These are phyloP conservation scores for Zaprionus taronus DNA, from an alignment of 1,140 invertebrate species.

Conservation along the genomic window DNA sequence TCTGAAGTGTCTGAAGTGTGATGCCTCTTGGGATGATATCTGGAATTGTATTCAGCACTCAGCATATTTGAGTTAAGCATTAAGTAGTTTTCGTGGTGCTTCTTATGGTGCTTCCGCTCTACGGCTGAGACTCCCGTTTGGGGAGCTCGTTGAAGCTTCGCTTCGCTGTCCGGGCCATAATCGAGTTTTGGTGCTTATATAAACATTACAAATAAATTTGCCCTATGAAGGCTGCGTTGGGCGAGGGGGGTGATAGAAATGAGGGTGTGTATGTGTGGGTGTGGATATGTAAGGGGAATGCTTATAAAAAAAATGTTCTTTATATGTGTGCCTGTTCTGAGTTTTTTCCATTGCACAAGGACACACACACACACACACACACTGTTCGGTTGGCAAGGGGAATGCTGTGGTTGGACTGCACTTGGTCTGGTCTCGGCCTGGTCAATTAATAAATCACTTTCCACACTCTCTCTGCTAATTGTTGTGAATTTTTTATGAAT, in stretches of 20 bases:
- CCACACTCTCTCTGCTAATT: conserved; percentile 24
- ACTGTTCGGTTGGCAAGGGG: background rate
- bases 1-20: background rate
- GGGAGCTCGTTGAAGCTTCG: background rate
- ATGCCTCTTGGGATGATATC: background rate
- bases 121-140: background rate
- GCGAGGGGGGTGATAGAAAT: background rate
- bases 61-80: background rate
- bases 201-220: conserved; percentile 50
- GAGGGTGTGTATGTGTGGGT: conserved; percentile 3
- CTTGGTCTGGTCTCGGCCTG: background rate
- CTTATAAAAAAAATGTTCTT: background rate
- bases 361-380: conserved; percentile 16
- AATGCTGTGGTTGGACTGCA: background rate
- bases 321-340: conserved; percentile 17
- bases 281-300: too few species aligned
- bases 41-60: background rate
- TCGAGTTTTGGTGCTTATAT: conserved; percentile 51
- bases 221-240: background rate
- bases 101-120: background rate
- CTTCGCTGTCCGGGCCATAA: background rate
- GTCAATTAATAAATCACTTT: background rate
- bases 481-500: conserved; percentile 32
- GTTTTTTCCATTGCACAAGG: conserved; percentile 24
- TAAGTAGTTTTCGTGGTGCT: background rate